Conservation (phyloP, 1,140 invertebrate genomes). For the Eriocheir sinensis region DNA sequence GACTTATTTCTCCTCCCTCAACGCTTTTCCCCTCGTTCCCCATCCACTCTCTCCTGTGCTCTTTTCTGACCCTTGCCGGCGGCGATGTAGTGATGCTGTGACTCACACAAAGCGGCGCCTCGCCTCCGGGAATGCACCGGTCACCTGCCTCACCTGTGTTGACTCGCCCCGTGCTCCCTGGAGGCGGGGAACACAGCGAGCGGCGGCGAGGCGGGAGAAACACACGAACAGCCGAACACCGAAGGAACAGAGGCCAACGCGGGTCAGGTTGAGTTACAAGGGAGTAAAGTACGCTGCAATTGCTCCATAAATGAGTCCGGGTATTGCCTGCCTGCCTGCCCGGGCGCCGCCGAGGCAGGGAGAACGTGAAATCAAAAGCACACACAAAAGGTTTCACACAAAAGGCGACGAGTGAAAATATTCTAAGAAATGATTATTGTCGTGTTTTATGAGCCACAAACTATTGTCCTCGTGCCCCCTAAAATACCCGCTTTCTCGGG, state of each 20-base stretch:
- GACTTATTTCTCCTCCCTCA: not conserved
- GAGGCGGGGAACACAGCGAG: not conserved
- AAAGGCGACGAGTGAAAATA: not conserved
- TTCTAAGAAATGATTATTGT: not conserved
- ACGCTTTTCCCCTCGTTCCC: not conserved
- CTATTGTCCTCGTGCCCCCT: not conserved
- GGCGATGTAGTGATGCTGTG: not conserved
- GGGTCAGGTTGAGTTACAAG: not conserved
- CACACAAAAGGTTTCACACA: not conserved
- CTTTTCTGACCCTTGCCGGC: no score
- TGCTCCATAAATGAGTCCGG: not conserved
- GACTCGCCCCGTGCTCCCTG: not conserved
- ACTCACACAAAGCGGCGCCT: not conserved
- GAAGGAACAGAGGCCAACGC: not conserved
- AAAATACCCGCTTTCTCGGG: not conserved
- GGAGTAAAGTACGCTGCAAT: not conserved
- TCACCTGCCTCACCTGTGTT: constrained; percentile 10
- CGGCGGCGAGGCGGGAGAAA: not conserved
- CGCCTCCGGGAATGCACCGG: not conserved
- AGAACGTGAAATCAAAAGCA: not conserved
- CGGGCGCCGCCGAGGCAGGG: not conserved
- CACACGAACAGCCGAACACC: not conserved
- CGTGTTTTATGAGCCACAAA: not conserved
- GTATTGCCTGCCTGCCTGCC: not conserved
- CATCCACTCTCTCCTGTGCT: not conserved